These are phyloP conservation scores for Muscicapa adusta DNA, from an alignment of 2,113 vertebrate species.

Conservation along the genomic window DNA sequence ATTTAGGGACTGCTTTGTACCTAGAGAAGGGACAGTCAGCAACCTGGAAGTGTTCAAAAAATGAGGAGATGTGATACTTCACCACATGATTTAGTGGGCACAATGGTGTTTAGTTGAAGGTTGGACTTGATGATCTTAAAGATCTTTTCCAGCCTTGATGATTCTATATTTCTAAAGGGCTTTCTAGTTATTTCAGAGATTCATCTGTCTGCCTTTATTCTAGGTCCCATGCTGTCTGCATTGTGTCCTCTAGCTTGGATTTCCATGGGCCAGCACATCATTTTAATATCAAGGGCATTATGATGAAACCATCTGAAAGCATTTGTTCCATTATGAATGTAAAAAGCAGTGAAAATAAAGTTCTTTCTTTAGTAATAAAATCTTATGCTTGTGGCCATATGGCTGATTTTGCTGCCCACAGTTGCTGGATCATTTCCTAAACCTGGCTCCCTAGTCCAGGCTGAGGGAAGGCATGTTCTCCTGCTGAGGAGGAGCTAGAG, in stretches of 20 bases:
- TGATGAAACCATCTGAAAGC: not conserved
- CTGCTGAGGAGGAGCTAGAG: not conserved
- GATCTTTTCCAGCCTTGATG: not conserved
- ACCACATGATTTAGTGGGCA: not conserved
- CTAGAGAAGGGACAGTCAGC: not conserved
- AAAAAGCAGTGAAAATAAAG: not conserved
- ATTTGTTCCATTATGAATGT: not conserved
- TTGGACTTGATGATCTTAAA: not conserved
- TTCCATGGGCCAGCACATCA: not conserved
- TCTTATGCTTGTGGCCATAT: not conserved
- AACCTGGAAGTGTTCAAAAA: not conserved
- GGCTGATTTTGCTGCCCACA: not conserved
- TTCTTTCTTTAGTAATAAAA: not conserved
- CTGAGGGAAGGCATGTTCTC: fast-evolving
- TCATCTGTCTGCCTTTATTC: not conserved
- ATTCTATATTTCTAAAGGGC: not conserved
- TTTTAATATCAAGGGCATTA: not conserved
- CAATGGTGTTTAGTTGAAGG: fast-evolving
- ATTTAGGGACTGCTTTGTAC: not conserved
- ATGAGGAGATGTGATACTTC: fast-evolving
- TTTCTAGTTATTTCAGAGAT: not conserved
- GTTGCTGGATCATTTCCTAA: not conserved
- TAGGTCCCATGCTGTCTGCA: not conserved
- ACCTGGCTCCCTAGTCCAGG: not conserved
- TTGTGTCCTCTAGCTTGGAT: not conserved